Conservation (phyloP, 2,113 vertebrate genomes). For the Colistium nudipinnis region DNA sequence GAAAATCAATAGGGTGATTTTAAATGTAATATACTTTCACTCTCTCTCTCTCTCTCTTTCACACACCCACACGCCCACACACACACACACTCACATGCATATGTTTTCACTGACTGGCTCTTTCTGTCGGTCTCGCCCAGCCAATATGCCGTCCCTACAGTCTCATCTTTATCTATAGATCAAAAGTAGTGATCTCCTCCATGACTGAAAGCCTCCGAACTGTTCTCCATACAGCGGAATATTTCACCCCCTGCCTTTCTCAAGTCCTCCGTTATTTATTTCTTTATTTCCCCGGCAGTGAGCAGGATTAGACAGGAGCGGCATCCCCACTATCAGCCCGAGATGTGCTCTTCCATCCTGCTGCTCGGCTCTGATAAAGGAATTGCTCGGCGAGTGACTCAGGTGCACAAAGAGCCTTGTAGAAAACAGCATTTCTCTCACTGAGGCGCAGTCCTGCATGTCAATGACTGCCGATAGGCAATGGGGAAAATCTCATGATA, state of each 20-base stretch:
- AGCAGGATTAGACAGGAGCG: slow-evolving; percentile 73
- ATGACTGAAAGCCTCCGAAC: slow-evolving; percentile 66
- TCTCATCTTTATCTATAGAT: slow-evolving; percentile 63
- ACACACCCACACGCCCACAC: slow-evolving; percentile 2
- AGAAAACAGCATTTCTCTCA: slow-evolving; percentile 76
- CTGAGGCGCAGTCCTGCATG: slow-evolving; percentile 65
- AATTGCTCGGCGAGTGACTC: slow-evolving; percentile 70
- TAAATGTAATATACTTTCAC: slow-evolving; percentile 46
- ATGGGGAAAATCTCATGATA: slow-evolving; percentile 26
- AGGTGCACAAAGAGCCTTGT: slow-evolving; percentile 66
- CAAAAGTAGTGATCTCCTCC: slow-evolving; percentile 61
- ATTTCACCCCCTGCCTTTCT: slow-evolving; percentile 53
- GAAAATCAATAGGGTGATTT: slow-evolving; percentile 74
- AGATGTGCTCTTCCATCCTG: slow-evolving; percentile 78
- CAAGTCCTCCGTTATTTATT: slow-evolving; percentile 69
- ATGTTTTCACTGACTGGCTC: background rate
- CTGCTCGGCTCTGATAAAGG: slow-evolving; percentile 79
- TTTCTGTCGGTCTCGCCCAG: slow-evolving; percentile 9
- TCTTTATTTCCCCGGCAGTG: slow-evolving; percentile 69
- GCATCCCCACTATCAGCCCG: slow-evolving; percentile 69
- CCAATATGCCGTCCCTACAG: slow-evolving; percentile 45
- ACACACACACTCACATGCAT: background rate
- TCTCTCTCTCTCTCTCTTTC: slow-evolving; percentile 10
- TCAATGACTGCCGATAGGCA: slow-evolving; percentile 65
- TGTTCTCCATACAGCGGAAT: slow-evolving; percentile 66